These are phyloP conservation scores for Nomada ruficornis DNA, from an alignment of 2,888 invertebrate genomes.

Conservation along the genomic window DNA sequence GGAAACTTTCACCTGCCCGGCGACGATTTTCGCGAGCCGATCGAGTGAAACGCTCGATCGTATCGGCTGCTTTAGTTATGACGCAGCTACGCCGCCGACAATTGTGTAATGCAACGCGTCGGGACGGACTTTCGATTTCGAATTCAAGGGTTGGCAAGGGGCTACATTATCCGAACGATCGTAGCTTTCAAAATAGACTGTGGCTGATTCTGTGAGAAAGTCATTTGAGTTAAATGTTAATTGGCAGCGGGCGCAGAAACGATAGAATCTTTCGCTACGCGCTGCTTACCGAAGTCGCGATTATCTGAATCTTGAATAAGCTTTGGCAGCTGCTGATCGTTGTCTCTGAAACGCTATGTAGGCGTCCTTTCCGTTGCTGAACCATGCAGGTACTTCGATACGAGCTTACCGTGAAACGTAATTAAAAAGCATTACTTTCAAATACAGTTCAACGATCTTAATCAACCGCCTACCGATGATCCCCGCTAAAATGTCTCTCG, in stretches of 20 bases:
- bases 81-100: not conserved
- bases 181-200: conserved; percentile 8
- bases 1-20: conserved; percentile 55
- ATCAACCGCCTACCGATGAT: no score
- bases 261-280: conserved; percentile 26
- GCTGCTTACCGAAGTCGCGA: not conserved
- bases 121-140: conserved; percentile 4
- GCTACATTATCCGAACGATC: conserved; percentile 13
- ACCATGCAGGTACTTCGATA: no score
- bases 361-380: not conserved
- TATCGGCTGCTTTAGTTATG: conserved; percentile 36
- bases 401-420: no score
- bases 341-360: not conserved
- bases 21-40: conserved; percentile 56
- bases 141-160: not conserved
- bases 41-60: conserved; percentile 53
- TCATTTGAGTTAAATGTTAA: conserved; percentile 30
- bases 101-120: conserved; percentile 30
- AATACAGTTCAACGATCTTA: no score
- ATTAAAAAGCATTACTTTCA: not conserved
- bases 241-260: conserved; percentile 5
- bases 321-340: conserved; percentile 5
- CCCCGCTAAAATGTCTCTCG: no score
- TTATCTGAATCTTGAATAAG: conserved; percentile 15
- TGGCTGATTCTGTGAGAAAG: conserved; percentile 6